These are phyloP conservation scores for Geotrupes spiniger DNA, from an alignment of 2,888 invertebrate genomes.

Conservation along the genomic window DNA sequence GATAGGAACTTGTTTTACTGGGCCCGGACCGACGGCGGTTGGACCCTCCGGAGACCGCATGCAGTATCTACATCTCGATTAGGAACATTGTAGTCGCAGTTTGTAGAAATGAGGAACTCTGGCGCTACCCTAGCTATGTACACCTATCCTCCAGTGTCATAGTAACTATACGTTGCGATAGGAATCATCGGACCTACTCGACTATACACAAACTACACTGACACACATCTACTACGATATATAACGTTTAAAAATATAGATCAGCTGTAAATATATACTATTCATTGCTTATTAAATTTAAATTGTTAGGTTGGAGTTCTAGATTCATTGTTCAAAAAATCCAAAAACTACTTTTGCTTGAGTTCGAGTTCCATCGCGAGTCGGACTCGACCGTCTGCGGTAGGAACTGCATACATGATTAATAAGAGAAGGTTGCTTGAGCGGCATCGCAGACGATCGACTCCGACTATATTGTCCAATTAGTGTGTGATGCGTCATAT, in stretches of 20 bases:
- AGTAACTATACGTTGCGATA: constrained; percentile 55
- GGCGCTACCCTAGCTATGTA: constrained; percentile 39
- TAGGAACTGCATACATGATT: constrained; percentile 29
- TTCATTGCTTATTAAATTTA: constrained; percentile 34
- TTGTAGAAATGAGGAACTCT: constrained; percentile 49
- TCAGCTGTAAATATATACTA: constrained; percentile 48
- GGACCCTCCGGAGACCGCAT: constrained; percentile 48
- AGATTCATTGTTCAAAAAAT: constrained; percentile 23
- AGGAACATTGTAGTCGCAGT: constrained; percentile 52
- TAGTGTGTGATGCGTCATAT: constrained; percentile 7
- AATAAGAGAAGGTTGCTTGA: constrained; percentile 6
- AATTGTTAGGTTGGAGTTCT: constrained; percentile 28
- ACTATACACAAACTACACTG: constrained; percentile 48
- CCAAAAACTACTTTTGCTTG: constrained; percentile 24
- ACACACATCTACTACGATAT: constrained; percentile 36
- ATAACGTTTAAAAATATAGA: constrained; percentile 49
- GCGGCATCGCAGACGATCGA: constrained; percentile 6
- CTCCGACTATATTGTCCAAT: constrained; percentile 5
- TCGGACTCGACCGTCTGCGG: constrained; percentile 28
- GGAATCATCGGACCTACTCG: constrained; percentile 49
- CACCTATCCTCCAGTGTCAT: constrained; percentile 35
- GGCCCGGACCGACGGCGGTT: constrained; percentile 53
- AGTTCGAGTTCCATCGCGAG: constrained; percentile 31
- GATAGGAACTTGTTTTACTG: constrained; percentile 54
- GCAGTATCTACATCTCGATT: constrained; percentile 50